A percentile compares a stretch with the other conserved stretches of the same genome.
Evolutionary conservation across 2,888 invertebrate species (phyloP).

Genomic region (Caenorhabditis sinica): DNA sequence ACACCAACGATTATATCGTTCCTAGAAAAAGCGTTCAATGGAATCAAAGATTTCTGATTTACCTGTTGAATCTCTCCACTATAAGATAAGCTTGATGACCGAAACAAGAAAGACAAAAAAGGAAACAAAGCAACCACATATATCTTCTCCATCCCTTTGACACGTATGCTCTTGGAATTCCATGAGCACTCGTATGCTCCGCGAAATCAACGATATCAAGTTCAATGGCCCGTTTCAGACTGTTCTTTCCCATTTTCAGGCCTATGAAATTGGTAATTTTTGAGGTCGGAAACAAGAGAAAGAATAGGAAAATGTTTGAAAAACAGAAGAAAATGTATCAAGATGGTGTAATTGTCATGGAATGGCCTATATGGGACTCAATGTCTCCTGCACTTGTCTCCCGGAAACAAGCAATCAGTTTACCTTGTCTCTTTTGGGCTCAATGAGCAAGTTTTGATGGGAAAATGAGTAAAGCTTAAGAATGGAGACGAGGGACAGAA

Average conservation of each 20-base stretch:
- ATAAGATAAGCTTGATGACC: constrained; percentile 80
- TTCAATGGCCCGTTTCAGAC: constrained; percentile 62
- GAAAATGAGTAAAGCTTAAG: constrained; percentile 27
- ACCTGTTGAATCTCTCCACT: constrained; percentile 77
- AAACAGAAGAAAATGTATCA: constrained; percentile 43
- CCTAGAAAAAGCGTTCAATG: constrained; percentile 53
- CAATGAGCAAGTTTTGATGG: constrained; percentile 56
- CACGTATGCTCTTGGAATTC: constrained; percentile 81
- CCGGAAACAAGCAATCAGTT: constrained; percentile 58
- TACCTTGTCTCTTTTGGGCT: constrained; percentile 33
- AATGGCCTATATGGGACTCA: constrained; percentile 23
- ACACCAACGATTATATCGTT: constrained; percentile 83
- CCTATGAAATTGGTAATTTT: not conserved
- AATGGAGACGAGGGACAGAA: not conserved
- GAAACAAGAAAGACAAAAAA: constrained; percentile 79
- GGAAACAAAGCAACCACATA: constrained; percentile 80
- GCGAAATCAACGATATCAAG: constrained; percentile 77
- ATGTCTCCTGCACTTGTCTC: constrained; percentile 35
- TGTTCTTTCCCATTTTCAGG: constrained; percentile 56
- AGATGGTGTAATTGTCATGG: constrained; percentile 37
- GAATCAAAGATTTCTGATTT: not conserved
- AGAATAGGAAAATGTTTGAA: not conserved
- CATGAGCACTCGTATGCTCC: constrained; percentile 82
- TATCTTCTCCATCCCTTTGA: constrained; percentile 73
- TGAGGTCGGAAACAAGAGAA: not conserved